These are phyloP conservation scores for Jaculus jaculus DNA, from an alignment of 2,113 vertebrate genomes.

Conservation along the genomic window DNA sequence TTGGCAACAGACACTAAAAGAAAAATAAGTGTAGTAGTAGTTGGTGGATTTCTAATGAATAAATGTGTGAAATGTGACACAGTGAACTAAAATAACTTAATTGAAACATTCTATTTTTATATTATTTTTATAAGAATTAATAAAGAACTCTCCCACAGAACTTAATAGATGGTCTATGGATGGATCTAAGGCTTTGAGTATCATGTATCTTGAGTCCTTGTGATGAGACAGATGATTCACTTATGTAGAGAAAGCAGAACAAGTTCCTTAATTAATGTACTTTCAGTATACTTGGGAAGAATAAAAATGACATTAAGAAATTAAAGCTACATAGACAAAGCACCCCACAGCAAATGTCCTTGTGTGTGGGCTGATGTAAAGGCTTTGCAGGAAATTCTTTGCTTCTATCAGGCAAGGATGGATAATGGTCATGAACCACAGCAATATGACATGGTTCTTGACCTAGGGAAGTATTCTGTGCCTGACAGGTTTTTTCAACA, in stretches of 20 bases:
- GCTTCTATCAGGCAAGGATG: too few relatives aligned
- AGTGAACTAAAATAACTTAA: conserved; percentile 4
- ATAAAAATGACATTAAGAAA: background rate
- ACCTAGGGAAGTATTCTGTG: background rate
- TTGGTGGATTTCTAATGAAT: background rate
- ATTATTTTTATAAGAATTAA: background rate
- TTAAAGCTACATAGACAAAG: background rate
- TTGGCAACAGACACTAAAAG: background rate
- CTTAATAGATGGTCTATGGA: background rate
- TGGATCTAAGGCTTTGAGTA: background rate
- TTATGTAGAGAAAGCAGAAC: background rate
- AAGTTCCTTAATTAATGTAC: background rate
- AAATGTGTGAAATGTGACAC: background rate
- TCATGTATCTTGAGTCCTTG: background rate
- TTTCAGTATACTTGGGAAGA: background rate
- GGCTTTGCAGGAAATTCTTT: background rate
- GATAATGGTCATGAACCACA: background rate
- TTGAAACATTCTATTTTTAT: background rate
- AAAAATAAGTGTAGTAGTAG: background rate
- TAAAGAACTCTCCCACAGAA: background rate
- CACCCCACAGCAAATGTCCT: background rate
- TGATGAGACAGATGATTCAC: background rate
- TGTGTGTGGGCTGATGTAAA: background rate
- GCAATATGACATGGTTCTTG: background rate
- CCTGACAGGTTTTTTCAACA: background rate